phyloP scores from a whole-genome alignment of 2,888 invertebrate genomes.

The Euphydryas editha region DNA sequence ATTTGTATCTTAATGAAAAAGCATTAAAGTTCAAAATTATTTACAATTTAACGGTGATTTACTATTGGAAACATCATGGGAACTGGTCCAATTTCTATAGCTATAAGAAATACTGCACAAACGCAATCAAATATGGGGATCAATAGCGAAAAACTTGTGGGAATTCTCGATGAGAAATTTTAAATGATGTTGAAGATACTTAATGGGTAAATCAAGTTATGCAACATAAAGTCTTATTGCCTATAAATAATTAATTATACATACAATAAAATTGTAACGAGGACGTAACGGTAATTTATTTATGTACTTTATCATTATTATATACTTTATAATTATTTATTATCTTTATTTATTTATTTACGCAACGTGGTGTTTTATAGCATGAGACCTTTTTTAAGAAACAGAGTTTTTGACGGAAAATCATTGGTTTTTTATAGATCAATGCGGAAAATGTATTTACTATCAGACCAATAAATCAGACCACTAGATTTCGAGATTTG shows the following conservation, averaged over 20 bases:
- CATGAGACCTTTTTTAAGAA: too few species aligned
- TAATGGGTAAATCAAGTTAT: conserved; percentile 12
- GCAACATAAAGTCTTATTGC: background rate
- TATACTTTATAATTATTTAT: background rate
- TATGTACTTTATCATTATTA: background rate
- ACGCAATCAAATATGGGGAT: conserved; percentile 43
- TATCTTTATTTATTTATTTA: background rate
- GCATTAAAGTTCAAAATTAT: conserved; percentile 10
- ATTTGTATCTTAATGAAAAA: conserved; percentile 8
- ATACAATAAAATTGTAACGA: conserved; percentile 2
- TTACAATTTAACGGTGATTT: conserved; percentile 30
- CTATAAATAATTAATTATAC: conserved; percentile 2
- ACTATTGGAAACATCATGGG: conserved; percentile 44
- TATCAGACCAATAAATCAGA: too few species aligned
- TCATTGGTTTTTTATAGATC: too few species aligned
- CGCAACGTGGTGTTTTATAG: too few species aligned
- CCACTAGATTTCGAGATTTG: too few species aligned
- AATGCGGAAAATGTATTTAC: too few species aligned
- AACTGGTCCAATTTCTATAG: conserved; percentile 47
- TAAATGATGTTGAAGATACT: conserved; percentile 4
- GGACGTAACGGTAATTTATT: background rate
- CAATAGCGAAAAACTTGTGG: conserved; percentile 41
- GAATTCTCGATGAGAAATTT: conserved; percentile 38
- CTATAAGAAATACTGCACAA: conserved; percentile 37
- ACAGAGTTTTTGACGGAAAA: too few species aligned